phyloP scores from a whole-genome alignment of 2,888 invertebrate genomes.

The Elegia similella region DNA sequence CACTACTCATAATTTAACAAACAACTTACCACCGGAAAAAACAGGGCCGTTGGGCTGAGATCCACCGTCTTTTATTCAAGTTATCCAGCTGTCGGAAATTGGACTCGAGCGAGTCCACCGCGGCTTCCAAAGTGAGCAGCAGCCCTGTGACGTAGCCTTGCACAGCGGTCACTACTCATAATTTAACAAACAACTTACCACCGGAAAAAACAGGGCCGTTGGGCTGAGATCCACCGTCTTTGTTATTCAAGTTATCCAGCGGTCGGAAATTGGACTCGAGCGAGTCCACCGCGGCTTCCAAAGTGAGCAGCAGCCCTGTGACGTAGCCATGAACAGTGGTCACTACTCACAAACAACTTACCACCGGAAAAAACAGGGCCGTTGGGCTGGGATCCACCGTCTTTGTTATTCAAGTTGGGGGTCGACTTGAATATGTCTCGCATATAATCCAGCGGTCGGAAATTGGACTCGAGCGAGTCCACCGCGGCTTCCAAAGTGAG shows the following conservation, averaged over 20 bases:
- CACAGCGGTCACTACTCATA: too few species aligned
- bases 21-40: constrained; percentile 7
- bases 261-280: constrained; percentile 95
- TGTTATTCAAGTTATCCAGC: constrained; percentile 95
- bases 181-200: too few species aligned
- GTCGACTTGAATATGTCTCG: constrained; percentile 98
- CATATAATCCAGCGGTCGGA: constrained; percentile 95
- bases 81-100: constrained; percentile 96
- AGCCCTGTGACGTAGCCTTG: constrained; percentile 99
- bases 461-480: constrained; percentile 95
- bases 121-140: constrained; percentile 95
- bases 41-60: constrained; percentile 56
- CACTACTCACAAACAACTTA: too few species aligned
- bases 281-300: constrained; percentile 97
- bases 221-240: constrained; percentile 81
- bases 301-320: constrained; percentile 95
- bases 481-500: constrained; percentile 97
- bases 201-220: constrained; percentile 46
- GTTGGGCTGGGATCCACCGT: constrained; percentile 69
- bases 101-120: constrained; percentile 96
- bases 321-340: constrained; percentile 99
- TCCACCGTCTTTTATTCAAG: constrained; percentile 90
- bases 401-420: constrained; percentile 95
- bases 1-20: too few species aligned
- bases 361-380: too few species aligned